Base-by-base conservation (phyloP, 2,113 vertebrate species). In the Marmota flaviventris region DNA sequence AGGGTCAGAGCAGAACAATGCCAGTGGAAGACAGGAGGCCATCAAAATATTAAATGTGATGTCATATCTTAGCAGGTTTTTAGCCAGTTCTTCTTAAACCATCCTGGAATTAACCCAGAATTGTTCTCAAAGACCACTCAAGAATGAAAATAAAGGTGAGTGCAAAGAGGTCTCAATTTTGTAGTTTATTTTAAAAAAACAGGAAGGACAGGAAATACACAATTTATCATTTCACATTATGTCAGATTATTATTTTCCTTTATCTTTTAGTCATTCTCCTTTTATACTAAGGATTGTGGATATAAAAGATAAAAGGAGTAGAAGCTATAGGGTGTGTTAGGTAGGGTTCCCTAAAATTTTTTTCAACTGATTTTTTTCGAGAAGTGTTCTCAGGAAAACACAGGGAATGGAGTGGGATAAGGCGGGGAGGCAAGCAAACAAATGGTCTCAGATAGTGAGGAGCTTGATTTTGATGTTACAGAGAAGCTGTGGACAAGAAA, bases 371-470 rank as follows among this genome's bases (percentile, higher is more conserved):
- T 85, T 53, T 65, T 56, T 34, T 53, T 85, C 42, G 53, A 32
- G 53, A 94, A 39, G 13, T 16, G 16, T 61, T 42, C 45, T 51
- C 29, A 78, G 58, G 16, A 29, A 27, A 81, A 87, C 24, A 2
- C 7, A 85, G 34, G 39, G 53, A 56, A 10, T 67, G 48, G 48
- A 67, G 18, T 39, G 5, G 16, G 1, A 61, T 27, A 42, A 89
- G 3, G 5, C 14, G 67, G 12, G 10, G 24, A 5, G 8, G 4
- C 1, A 34, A n/a, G 53, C 10, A 20, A 65, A 0, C n/a, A 81
- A 51, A 45, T 37, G 4, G 39, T 85, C 17, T 89, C 13, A 4
- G 51, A 67, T 82, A 63, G 78, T 65, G 39, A 79, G 12, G n/a
- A 45, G 9, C 56, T 94, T 67, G 83, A 58, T 89, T 72, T 39